Base-by-base conservation (phyloP, 2,888 invertebrate species). In the Campaea margaritaria region DNA sequence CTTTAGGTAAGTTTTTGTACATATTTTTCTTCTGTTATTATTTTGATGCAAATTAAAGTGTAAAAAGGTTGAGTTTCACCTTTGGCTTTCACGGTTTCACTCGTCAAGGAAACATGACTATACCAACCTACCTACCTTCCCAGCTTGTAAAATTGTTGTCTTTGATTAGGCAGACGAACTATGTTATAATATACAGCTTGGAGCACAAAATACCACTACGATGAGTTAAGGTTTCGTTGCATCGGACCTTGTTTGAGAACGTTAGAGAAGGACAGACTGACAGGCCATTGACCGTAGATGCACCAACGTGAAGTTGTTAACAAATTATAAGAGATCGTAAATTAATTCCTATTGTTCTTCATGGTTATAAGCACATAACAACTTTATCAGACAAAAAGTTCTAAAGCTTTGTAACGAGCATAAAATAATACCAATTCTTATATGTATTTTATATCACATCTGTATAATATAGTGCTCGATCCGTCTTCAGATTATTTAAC, bases 1-100 rank as follows among this genome's bases (percentile, higher is more conserved):
- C 31, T 34, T 50, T 57, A 62, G 72, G 73, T 75, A 72, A 78
- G 73, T 70, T 70, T 59, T 68, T 56, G 58, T 60, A 54, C 49
- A 38, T 41, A 62, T 52, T 44, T 58, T 39, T 45, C 36, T 51
- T 15, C 34, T 15, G 28, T 31, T 38, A 9, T 21, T 41, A 13
- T 41, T n/a, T 27, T 31, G 21, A n/a, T 14, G 15, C 14, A 34
- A 46, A 31, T 13, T 12, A 46, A 12, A 34, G 0, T 34, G 16
- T 46, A 21, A 42, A 43, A 21, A 44, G 27, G 9, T 42, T 42
- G 3, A 7, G 43, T 3, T 43, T 42, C 15, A 11, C 11, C 0
- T 15, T 13, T 41, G n/a, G n/a, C n/a, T n/a, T n/a, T n/a, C n/a
- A n/a, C n/a, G n/a, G 34, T 13, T 0, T 8, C 8, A n/a, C 39